Evolutionary conservation across 2,888 invertebrate species (phyloP), one percentile per base, ranked within the genome.

Genomic region (Drosophila subquinaria): DNA sequence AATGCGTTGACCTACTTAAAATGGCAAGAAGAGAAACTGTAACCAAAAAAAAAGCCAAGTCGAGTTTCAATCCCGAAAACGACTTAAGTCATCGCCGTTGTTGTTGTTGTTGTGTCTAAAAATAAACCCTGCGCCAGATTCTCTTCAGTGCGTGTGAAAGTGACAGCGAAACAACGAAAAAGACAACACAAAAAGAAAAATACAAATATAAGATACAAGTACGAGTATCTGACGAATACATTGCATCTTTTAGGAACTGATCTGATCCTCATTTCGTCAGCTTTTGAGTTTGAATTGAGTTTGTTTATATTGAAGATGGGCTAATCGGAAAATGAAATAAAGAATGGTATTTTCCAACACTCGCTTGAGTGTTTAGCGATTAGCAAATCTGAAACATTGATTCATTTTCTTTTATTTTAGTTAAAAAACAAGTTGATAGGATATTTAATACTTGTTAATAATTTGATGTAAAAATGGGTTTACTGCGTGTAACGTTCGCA

Each of bases 131-230:
- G 69, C 42, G 76, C 69, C 68, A 79, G 82, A 82, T 82, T 82
- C 88, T 76, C 72, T 74, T 70, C 69, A 68, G 45, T 56, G 64
- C 53, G 56, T 60, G 91, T 90, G 91, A 91, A 91, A 91, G 91
- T 91, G 85, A 88, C 88, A 57, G 48, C 55, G 52, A 36, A 61
- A 63, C 27, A 27, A 55, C 40, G 27, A 27, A 15, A 23, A 27
- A 6, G 13, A 27, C 60, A 47, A 20, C 13, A 47, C 4, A 11
- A 42, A 23, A 53, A 40, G 13, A 55, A 17, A 20, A 3, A 13
- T 13, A 23, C 13, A 11, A 45, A 8, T 8, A 36, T 17, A 33
- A 55, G 35, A 52, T 45, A 23, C 42, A 11, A 10, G 45, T 13
- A 36, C 15, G 48, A 27, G 43, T 66, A 66, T 57, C 51, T 45